Evolutionary conservation across 1,140 invertebrate genomes (phyloP).

Genomic region (Ostrea denselamellosa): DNA sequence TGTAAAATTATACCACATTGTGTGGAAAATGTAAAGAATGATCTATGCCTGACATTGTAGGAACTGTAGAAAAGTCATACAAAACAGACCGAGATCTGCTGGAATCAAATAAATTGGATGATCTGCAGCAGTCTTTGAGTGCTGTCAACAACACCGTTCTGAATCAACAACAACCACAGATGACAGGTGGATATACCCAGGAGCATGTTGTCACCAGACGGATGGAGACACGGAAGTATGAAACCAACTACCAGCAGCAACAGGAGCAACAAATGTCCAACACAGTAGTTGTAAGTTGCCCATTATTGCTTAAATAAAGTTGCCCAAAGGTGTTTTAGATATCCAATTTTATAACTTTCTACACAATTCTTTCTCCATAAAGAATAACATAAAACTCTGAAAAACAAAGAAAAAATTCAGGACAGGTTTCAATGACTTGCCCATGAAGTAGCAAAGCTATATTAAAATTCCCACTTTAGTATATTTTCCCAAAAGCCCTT

Average conservation of each 20-base stretch:
- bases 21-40: background rate
- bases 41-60: background rate
- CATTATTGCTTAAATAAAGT: background rate
- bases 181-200: slow-evolving; percentile 45
- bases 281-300: background rate
- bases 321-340: too few relatives aligned
- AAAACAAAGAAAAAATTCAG: too few relatives aligned
- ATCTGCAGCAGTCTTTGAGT: slow-evolving; percentile 70
- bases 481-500: background rate
- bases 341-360: too few relatives aligned
- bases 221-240: slow-evolving; percentile 61
- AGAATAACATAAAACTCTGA: too few relatives aligned
- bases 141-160: slow-evolving; percentile 57
- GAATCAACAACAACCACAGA: slow-evolving; percentile 57
- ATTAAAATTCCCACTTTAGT: background rate
- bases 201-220: slow-evolving; percentile 47
- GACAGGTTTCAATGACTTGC: too few relatives aligned
- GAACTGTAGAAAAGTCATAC: slow-evolving; percentile 26
- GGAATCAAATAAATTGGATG: slow-evolving; percentile 60
- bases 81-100: background rate
- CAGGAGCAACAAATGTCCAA: slow-evolving; percentile 48
- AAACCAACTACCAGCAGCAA: slow-evolving; percentile 63
- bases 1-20: background rate
- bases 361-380: too few relatives aligned
- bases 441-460: too few relatives aligned